These are phyloP conservation scores for human (Homo sapiens) DNA, from an alignment of 2,113 vertebrate species.

Conservation along the genomic window GRCh38 chr15:30924001-30924500, in stretches of 20 bases:
- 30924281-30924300: neutral
- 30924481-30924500: neutral
- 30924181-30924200: neutral
- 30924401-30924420: neutral
- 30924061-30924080: neutral
- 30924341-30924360: neutral
- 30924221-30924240: neutral
- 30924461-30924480: neutral
- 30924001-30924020: neutral
- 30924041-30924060: neutral
- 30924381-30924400: neutral
- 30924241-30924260: rapidly evolving
- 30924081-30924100: neutral
- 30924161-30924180: neutral
- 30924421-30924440: neutral
- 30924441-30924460: rapidly evolving
- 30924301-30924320: neutral
- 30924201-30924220: rapidly evolving
- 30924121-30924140: neutral
- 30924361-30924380: neutral
- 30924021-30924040: too few species aligned
- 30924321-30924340: neutral
- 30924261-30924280: too few species aligned
- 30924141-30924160: too few species aligned
- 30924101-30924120: neutral